Evolutionary conservation across 1,140 invertebrate species (phyloP), one percentile per base, ranked within the genome.

Genomic region (Drosophila parabipectinata): DNA sequence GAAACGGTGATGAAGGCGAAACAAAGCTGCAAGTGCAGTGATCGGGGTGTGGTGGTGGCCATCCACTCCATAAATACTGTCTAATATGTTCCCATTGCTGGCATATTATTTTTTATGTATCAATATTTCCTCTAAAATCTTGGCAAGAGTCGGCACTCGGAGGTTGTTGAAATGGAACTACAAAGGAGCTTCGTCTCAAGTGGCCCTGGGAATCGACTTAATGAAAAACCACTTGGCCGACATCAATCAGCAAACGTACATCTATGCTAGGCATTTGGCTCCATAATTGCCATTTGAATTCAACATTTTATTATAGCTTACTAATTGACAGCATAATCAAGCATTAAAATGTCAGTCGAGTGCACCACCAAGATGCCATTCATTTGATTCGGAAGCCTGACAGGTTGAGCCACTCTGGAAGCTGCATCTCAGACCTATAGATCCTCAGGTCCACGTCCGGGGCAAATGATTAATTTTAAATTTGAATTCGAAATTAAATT

Each of bases 41-140:
- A 39, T 24, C 50, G 15, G 14, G 4, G 30, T 21, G 30, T 28
- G 15, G 24, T 12, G 9, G 34, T 12, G 10, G n/a, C 1, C 18
- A 12, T 47, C 50, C 39, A 30, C 61, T 69, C 30, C 51, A 53
- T 67, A 67, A 67, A 64, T 51, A 55, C 67, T 30, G 59, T 69
- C 64, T 80, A 82, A 68, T 78, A 77, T 78, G 72, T 78, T 82
- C 71, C 71, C 73, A 50, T 73, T 54, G 68, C 56, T 60, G 47
- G 51, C 77, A 63, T 47, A 66, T 58, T 54, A 75, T 41, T 74
- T 54, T 66, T 58, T 71, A 53, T 77, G 24, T 26, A 55, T 75
- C 63, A 67, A 67, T 61, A 67, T 67, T 51, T 59, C 47, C 26
- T 52, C 39, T 50, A n/a, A 55, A 37, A 54, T 66, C 58, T 77